A percentile compares a stretch with the other conserved stretches of the same genome.
These are phyloP conservation scores for Sceloporus undulatus DNA, from an alignment of 2,113 vertebrate species.

Conservation along the genomic window DNA sequence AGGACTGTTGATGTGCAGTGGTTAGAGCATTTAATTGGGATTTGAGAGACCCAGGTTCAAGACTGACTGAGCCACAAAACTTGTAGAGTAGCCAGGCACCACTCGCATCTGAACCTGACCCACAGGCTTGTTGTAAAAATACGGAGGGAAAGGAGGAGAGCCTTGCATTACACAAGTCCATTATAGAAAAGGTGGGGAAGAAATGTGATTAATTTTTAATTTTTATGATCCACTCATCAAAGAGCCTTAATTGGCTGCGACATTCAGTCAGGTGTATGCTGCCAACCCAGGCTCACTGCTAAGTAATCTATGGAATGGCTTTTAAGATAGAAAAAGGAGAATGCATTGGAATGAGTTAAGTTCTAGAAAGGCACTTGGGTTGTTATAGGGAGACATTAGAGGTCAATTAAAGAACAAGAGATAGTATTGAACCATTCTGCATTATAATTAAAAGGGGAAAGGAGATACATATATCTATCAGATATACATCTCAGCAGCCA, in stretches of 20 bases:
- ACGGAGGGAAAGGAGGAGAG: not conserved
- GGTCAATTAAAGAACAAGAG: slow-evolving; percentile 4
- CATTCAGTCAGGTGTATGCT: not conserved
- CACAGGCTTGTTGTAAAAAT: not conserved
- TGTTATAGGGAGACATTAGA: not conserved
- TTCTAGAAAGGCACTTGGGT: not conserved
- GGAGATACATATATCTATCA: not conserved
- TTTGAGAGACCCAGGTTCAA: not conserved
- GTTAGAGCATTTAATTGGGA: too few species aligned
- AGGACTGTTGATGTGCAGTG: not conserved
- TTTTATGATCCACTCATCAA: not conserved
- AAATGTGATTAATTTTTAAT: not conserved
- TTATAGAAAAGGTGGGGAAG: not conserved
- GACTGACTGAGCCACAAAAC: not conserved
- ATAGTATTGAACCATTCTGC: not conserved
- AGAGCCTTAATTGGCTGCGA: not conserved
- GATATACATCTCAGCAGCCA: slow-evolving; percentile 10
- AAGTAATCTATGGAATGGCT: not conserved
- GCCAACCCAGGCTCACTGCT: too few species aligned
- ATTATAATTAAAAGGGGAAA: slow-evolving; percentile 7
- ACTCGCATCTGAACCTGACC: not conserved
- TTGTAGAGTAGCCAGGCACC: too few species aligned
- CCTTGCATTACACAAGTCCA: not conserved
- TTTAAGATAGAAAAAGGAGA: not conserved
- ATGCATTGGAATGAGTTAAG: not conserved